Evolutionary conservation across 2,888 invertebrate species (phyloP), one percentile per base, ranked within the genome.

Genomic region (Balanococcus diminutus): DNA sequence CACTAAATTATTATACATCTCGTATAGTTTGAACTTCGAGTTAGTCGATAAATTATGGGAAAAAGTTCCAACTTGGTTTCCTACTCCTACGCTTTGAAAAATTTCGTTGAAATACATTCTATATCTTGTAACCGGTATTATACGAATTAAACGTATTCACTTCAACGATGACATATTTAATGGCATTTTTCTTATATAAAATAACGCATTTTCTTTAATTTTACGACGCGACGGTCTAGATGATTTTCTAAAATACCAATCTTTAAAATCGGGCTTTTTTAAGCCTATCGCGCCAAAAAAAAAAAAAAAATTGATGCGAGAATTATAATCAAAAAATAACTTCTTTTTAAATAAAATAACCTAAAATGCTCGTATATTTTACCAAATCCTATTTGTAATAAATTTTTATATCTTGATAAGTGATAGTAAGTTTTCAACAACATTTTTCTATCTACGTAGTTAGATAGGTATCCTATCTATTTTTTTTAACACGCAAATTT

Each of bases 1-100:
- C 22, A 67, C 61, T 67, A 67, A 67, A 67, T 67, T 67, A 28
- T 67, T 25, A 67, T 67, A 67, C 61, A 46, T 56, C 4, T 56
- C 11, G 9, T 56, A 22, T 67, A 67, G 61, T 67, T 67, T 22
- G 28, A 67, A 67, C 61, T 22, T 67, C 11, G 22, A 2, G 61
- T 28, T 67, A 67, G 61, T 67, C 61, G 61, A 67, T 67, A 67
- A 67, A 67, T 67, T 11, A 19, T 25, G 25, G 4, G 14, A 46
- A 46, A 67, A 67, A 67, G 25, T 67, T 67, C 28, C 14, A 11
- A 46, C 16, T 67, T 67, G 28, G 14, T 67, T 67, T 67, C 61
- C 61, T 25, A 28, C 61, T 67, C 61, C 61, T 28, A 67, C 61
- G 61, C 61, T 25, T 67, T n/a, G 51, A 19, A 51, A 51, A 42